Evolutionary conservation across 2,888 invertebrate species (phyloP), one percentile per base, ranked within the genome.

Genomic region (Brenthis daphne): DNA sequence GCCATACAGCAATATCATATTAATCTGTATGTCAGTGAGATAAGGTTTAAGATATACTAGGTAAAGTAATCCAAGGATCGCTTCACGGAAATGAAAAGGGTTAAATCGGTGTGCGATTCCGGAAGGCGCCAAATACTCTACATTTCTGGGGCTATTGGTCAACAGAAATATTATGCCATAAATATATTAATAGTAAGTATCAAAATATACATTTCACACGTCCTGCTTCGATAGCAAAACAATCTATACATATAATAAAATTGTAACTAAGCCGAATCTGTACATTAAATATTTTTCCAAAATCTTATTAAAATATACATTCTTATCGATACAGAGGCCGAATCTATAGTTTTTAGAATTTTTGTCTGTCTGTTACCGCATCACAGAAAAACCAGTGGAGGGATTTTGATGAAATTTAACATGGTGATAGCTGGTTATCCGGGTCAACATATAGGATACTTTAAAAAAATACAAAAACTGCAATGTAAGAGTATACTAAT

Each of bases 81-180:
- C 12, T 57, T 55, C 50, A 51, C 55, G 67, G 67, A 67, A 61
- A 63, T 63, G 61, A 54, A 63, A 67, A 61, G 48, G 53, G 13
- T 60, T 20, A 55, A 61, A 33, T 12, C 14, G 33, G n/a, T 6
- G 13, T 37, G 50, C n/a, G 55, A 37, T n/a, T 61, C 55, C 67
- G 63, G 63, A 63, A 63, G 56, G 51, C 37, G 57, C 56, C 67
- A 50, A 33, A 55, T 60, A 55, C 50, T 67, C 55, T 43, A 56
- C 61, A 63, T 63, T 57, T 57, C 55, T 57, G 43, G 29, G 33
- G 54, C 37, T 54, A 58, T 8, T 37, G 37, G 50, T 54, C 24
- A 14, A 53, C 37, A 50, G 33, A 50, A 60, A n/a, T 60, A 13
- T 37, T 37, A 43, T 53, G 16, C 16, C 12, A 3, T 51, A 51